These are phyloP conservation scores for Myotis planiceps DNA, from an alignment of 2,797 vertebrate species.

Conservation along the genomic window DNA sequence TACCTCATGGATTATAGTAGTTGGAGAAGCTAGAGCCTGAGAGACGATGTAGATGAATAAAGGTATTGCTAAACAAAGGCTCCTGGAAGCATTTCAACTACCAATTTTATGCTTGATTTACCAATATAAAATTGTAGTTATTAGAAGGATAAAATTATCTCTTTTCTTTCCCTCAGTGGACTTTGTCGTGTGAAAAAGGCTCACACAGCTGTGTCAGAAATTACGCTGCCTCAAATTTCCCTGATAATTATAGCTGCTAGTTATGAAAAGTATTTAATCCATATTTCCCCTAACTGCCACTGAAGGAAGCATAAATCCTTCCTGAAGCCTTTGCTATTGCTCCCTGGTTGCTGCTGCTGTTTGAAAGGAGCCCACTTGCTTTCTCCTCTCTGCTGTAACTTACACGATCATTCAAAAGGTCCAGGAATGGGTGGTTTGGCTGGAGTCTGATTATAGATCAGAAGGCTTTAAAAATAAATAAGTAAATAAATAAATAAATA, in stretches of 20 bases:
- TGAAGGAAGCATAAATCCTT: slow-evolving; percentile 72
- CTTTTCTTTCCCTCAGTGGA: slow-evolving; percentile 81
- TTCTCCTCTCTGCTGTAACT: slow-evolving; percentile 26
- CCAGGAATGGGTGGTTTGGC: slow-evolving; percentile 47
- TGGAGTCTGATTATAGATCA: slow-evolving; percentile 59
- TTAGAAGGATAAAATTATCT: slow-evolving; percentile 84
- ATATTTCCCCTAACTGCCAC: slow-evolving; percentile 69
- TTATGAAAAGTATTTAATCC: slow-evolving; percentile 79
- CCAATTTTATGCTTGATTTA: slow-evolving; percentile 88
- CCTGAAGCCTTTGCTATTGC: slow-evolving; percentile 47
- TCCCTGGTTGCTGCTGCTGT: slow-evolving; percentile 1
- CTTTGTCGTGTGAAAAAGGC: slow-evolving; percentile 80
- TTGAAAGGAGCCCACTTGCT: slow-evolving; percentile 56
- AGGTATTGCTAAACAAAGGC: slow-evolving; percentile 83
- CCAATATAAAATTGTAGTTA: slow-evolving; percentile 85
- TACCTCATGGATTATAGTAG: slow-evolving; percentile 73
- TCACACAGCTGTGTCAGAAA: slow-evolving; percentile 79
- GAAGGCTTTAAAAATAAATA: neutral
- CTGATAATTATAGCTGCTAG: slow-evolving; percentile 80
- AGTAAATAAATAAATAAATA: neutral
- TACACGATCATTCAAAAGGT: slow-evolving; percentile 59
- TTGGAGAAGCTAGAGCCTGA: slow-evolving; percentile 78
- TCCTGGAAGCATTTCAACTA: slow-evolving; percentile 84
- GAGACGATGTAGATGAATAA: slow-evolving; percentile 80
- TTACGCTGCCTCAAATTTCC: slow-evolving; percentile 72